A percentile compares a stretch with the other conserved stretches of the same genome.
These are phyloP conservation scores for Mesoligia furuncula DNA, from an alignment of 2,888 invertebrate species.

Conservation along the genomic window DNA sequence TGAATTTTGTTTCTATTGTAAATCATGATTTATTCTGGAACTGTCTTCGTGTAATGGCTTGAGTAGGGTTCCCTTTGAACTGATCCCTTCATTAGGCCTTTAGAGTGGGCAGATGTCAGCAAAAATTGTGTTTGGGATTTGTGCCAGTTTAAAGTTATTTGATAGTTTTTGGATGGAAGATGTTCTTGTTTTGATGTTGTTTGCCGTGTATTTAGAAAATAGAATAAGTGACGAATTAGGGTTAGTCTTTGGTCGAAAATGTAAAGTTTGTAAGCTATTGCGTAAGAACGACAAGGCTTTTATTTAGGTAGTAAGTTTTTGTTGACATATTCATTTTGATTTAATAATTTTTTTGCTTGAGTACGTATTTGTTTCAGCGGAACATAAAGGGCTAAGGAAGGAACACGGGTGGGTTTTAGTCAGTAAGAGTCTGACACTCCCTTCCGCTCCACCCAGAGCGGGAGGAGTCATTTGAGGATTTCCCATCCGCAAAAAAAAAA, in stretches of 20 bases:
- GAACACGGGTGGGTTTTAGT: too few relatives aligned
- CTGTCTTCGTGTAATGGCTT: slow-evolving; percentile 51
- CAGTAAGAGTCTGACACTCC: too few relatives aligned
- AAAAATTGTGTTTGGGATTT: slow-evolving; percentile 37
- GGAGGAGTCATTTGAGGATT: too few relatives aligned
- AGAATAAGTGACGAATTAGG: background rate
- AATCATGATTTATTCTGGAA: slow-evolving; percentile 71
- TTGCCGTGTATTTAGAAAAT: background rate
- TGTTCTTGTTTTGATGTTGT: background rate
- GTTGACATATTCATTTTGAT: too few relatives aligned
- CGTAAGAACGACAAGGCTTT: background rate
- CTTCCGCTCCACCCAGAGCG: too few relatives aligned
- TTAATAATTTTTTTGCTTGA: too few relatives aligned
- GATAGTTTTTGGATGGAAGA: background rate
- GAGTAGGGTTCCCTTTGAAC: slow-evolving; percentile 63
- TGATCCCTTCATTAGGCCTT: slow-evolving; percentile 42
- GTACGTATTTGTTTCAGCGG: too few relatives aligned
- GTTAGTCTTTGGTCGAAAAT: background rate
- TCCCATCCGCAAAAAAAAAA: too few relatives aligned
- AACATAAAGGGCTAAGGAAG: too few relatives aligned
- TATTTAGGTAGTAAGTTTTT: too few relatives aligned
- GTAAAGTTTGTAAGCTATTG: background rate
- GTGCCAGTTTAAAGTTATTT: slow-evolving; percentile 1
- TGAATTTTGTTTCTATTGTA: slow-evolving; percentile 72
- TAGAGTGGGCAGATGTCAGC: slow-evolving; percentile 25